phyloP scores from a whole-genome alignment of 2,888 invertebrate genomes.

The Perdita meconis region DNA sequence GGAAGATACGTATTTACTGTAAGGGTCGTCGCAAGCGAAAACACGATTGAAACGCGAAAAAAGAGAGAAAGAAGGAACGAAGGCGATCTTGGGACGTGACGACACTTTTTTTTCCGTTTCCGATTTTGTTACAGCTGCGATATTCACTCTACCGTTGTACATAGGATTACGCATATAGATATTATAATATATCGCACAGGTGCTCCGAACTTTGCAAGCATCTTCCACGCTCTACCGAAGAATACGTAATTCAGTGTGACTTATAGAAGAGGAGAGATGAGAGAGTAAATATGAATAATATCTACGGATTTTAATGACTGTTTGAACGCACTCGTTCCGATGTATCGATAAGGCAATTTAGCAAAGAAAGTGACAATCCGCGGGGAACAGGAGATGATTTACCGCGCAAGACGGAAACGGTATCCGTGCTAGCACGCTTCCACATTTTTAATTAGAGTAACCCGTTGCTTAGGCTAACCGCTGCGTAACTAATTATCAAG shows the following conservation, averaged over 20 bases:
- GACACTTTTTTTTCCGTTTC: conserved; percentile 46
- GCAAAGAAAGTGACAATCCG: conserved; percentile 68
- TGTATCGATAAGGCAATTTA: conserved; percentile 65
- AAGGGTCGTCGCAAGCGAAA: conserved; percentile 49
- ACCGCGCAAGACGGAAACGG: conserved; percentile 65
- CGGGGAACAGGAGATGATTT: conserved; percentile 45
- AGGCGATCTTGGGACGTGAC: conserved; percentile 21
- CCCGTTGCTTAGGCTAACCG: conserved; percentile 37
- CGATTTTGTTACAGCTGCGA: conserved; percentile 48
- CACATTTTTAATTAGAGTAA: conserved; percentile 44
- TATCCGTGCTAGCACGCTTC: conserved; percentile 44
- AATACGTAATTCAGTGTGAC: conserved; percentile 80
- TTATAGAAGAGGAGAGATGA: conserved; percentile 64
- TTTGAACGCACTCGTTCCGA: conserved; percentile 67
- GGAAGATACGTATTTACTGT: conserved; percentile 61
- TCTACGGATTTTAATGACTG: conserved; percentile 70
- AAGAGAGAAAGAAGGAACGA: neutral
- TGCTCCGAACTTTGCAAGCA: conserved; percentile 70
- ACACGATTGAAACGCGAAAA: conserved; percentile 35
- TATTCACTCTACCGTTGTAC: conserved; percentile 27
- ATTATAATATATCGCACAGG: conserved; percentile 45
- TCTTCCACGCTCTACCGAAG: conserved; percentile 73
- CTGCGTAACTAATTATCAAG: conserved; percentile 47
- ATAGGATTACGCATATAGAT: conserved; percentile 9
- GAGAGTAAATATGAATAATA: conserved; percentile 52